Conservation (phyloP, 2,797 vertebrate species). For the Delichon dasypus region DNA sequence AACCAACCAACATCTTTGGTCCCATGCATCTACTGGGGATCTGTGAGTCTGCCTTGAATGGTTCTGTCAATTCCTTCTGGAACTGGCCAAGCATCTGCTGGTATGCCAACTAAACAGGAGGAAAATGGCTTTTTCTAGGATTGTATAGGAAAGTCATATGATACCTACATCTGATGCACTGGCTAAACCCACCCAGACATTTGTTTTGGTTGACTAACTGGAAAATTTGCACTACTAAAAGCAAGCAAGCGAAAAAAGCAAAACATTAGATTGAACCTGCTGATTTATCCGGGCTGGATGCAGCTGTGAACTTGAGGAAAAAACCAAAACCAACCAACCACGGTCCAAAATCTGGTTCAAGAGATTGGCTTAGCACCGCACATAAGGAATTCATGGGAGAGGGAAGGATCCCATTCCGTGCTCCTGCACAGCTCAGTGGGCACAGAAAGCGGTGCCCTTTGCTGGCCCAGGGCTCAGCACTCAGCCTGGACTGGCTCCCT, state of each 20-base stretch:
- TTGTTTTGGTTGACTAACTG: background rate
- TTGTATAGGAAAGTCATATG: background rate
- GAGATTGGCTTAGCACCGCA: background rate
- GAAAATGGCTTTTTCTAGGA: background rate
- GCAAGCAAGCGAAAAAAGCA: background rate
- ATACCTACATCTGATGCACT: background rate
- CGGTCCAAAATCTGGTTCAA: background rate
- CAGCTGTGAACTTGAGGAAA: background rate
- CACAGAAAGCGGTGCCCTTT: background rate
- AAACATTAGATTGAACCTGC: background rate
- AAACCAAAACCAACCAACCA: background rate
- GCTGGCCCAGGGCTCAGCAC: background rate
- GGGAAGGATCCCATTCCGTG: background rate
- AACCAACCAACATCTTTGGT: background rate
- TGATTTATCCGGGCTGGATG: background rate
- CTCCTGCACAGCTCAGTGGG: background rate
- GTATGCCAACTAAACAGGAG: background rate
- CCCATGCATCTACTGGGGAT: background rate
- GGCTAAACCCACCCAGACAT: background rate
- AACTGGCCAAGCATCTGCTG: background rate
- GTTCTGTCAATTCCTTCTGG: background rate
- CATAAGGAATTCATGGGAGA: background rate
- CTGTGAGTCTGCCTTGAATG: background rate
- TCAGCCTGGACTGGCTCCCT: background rate
- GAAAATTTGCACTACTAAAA: background rate